phyloP scores from a whole-genome alignment of 2,797 vertebrate genomes.

The Sebastes diploproa region DNA sequence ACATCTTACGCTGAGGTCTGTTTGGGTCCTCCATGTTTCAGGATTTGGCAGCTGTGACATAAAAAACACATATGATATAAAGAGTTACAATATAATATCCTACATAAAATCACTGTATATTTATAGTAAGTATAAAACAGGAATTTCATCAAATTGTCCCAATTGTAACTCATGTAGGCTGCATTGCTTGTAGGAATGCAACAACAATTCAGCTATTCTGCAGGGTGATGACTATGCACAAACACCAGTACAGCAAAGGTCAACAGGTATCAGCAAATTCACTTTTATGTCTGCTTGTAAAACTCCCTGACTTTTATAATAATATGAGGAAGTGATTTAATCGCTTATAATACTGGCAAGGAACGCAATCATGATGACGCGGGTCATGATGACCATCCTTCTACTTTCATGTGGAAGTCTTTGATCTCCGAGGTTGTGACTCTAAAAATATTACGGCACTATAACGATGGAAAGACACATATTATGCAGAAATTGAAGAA shows the following conservation, averaged over 20 bases:
- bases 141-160: not conserved
- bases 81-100: not conserved
- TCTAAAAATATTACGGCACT: not conserved
- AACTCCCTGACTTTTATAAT: not conserved
- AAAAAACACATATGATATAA: not conserved
- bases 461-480: not conserved
- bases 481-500: not conserved
- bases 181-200: not conserved
- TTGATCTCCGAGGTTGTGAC: not conserved
- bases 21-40: conserved; percentile 83
- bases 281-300: not conserved
- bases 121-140: not conserved
- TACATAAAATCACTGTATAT: not conserved
- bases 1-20: conserved; percentile 84
- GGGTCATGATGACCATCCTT: not conserved
- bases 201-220: not conserved
- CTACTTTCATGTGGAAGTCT: not conserved
- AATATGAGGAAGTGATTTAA: not conserved
- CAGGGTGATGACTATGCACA: no score
- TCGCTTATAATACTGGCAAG: not conserved
- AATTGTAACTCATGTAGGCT: not conserved
- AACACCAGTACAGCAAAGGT: not conserved
- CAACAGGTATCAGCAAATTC: not conserved
- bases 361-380: not conserved
- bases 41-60: conserved; percentile 25